These are phyloP conservation scores for Blennius ocellaris DNA, from an alignment of 2,113 vertebrate genomes.

Conservation along the genomic window DNA sequence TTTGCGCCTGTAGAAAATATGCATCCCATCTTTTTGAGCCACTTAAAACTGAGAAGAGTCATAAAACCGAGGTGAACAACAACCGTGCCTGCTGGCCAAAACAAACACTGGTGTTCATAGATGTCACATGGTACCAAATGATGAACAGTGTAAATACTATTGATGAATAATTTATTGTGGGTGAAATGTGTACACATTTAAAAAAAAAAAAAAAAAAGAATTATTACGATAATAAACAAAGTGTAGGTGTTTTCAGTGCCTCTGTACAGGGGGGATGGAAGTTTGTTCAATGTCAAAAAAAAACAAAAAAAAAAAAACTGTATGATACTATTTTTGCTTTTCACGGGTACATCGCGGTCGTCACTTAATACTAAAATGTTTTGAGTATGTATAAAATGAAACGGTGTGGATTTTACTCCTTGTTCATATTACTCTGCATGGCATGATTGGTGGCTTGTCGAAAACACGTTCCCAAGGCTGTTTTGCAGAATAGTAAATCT, in stretches of 20 bases:
- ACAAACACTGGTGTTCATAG: conserved; percentile 42
- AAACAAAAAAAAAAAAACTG: conserved; percentile 44
- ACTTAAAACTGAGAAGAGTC: background rate
- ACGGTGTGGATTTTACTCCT: conserved; percentile 72
- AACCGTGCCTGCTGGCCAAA: conserved; percentile 25
- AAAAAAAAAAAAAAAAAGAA: conserved; percentile 43
- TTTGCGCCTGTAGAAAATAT: conserved; percentile 15
- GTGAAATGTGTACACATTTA: conserved; percentile 76
- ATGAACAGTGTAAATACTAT: conserved; percentile 80
- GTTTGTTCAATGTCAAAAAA: conserved; percentile 62
- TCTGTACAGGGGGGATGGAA: conserved; percentile 68
- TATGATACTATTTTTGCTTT: conserved; percentile 76
- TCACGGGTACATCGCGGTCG: conserved; percentile 69
- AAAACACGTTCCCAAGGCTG: conserved; percentile 69
- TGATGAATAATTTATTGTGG: conserved; percentile 77
- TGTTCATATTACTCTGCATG: conserved; percentile 81
- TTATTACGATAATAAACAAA: conserved; percentile 44
- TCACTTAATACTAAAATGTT: conserved; percentile 67
- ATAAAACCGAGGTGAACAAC: background rate
- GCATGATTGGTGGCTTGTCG: conserved; percentile 78
- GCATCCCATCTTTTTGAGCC: conserved; percentile 40
- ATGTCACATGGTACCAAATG: conserved; percentile 78
- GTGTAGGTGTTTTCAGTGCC: conserved; percentile 74
- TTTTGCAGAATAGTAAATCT: conserved; percentile 39
- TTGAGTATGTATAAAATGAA: conserved; percentile 59